phyloP scores from a whole-genome alignment of 2,888 invertebrate species.

The Meteorus cinctellus region DNA sequence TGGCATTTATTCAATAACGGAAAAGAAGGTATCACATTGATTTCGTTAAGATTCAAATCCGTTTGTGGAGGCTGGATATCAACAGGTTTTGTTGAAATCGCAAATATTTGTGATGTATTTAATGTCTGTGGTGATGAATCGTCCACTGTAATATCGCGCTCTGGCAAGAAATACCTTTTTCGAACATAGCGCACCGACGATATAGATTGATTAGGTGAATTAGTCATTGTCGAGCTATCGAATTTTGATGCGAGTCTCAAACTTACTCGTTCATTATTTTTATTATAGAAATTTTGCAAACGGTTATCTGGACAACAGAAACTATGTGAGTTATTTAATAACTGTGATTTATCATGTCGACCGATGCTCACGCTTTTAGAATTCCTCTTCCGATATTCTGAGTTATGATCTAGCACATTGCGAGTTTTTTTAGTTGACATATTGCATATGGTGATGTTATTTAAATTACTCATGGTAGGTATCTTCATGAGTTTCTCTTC shows the following conservation, averaged over 20 bases:
- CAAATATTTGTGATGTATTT: conserved; percentile 68
- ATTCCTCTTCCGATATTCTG: neutral
- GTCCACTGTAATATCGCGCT: conserved; percentile 34
- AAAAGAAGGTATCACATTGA: conserved; percentile 64
- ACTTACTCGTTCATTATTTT: conserved; percentile 2
- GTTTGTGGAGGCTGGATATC: conserved; percentile 61
- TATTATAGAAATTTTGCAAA: neutral
- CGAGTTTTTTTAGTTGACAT: neutral
- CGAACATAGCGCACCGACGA: conserved; percentile 44
- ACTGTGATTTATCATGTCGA: neutral
- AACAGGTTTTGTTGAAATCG: conserved; percentile 67
- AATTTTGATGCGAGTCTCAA: conserved; percentile 49
- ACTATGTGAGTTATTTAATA: conserved; percentile 5
- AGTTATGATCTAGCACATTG: neutral
- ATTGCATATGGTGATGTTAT: neutral
- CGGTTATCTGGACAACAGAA: conserved; percentile 13
- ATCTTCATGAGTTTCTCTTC: conserved; percentile 44
- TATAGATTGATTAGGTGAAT: conserved; percentile 53
- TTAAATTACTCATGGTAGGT: neutral
- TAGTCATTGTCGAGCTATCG: conserved; percentile 54
- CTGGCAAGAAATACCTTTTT: conserved; percentile 23
- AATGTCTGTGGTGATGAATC: conserved; percentile 63
- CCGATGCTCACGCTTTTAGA: too few relatives aligned
- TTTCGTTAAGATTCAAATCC: conserved; percentile 58
- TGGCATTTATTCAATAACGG: conserved; percentile 60